phyloP scores from a whole-genome alignment of 2,113 vertebrate genomes.

The Embiotoca jacksoni region DNA sequence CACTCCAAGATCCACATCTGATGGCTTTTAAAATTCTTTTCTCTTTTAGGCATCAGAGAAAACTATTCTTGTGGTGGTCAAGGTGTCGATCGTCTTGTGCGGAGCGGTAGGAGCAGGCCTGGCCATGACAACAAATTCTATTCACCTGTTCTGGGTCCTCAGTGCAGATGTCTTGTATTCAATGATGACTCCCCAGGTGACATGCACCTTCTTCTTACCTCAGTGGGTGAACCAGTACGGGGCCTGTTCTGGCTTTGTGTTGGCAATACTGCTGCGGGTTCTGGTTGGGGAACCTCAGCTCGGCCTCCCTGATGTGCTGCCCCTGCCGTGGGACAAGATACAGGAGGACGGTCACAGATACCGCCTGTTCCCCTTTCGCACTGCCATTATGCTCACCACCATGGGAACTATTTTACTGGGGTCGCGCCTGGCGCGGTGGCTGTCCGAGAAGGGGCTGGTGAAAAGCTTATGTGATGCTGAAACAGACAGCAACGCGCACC shows the following conservation, averaged over 20 bases:
- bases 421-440: constrained; percentile 3
- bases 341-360: constrained; percentile 24
- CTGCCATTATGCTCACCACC: constrained; percentile 44
- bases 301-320: constrained; percentile 44
- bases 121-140: constrained; percentile 65
- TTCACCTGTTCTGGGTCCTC: constrained; percentile 82
- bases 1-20: too few species aligned
- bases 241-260: constrained; percentile 66
- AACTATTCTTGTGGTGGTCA: constrained; percentile 77
- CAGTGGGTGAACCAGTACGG: constrained; percentile 73
- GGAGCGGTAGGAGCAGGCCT: constrained; percentile 70
- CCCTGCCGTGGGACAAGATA: constrained; percentile 50
- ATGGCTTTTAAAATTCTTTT: not conserved
- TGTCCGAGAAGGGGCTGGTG: constrained; percentile 19
- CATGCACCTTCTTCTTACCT: constrained; percentile 75
- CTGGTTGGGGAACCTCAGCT: constrained; percentile 49
- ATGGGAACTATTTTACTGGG: constrained; percentile 6
- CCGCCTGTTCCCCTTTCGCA: constrained; percentile 54
- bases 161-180: constrained; percentile 81
- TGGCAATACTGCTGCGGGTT: constrained; percentile 37
- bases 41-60: constrained; percentile 79
- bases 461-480: not conserved
- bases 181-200: constrained; percentile 83
- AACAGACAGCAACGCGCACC: not conserved
- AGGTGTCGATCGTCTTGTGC: constrained; percentile 73